Percentiles rank a stretch among this genome's conserved stretches.
These are phyloP conservation scores for Barnardius zonarius DNA, from an alignment of 2,113 vertebrate genomes.

Conservation along the genomic window DNA sequence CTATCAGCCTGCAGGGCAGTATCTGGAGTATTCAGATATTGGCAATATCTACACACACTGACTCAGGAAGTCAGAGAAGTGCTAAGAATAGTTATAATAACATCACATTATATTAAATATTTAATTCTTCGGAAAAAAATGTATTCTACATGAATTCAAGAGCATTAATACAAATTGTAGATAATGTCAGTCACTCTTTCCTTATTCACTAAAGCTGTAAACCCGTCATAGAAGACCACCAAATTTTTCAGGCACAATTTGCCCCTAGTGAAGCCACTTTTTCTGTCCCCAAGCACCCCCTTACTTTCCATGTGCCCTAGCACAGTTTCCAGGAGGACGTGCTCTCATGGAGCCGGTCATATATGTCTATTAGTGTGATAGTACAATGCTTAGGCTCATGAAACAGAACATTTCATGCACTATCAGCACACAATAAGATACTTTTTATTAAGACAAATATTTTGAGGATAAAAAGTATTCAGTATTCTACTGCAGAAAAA, in stretches of 20 bases:
- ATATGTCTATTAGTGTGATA: background rate
- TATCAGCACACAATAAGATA: background rate
- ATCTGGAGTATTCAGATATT: background rate
- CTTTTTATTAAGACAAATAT: conserved; percentile 31
- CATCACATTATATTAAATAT: background rate
- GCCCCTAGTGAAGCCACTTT: background rate
- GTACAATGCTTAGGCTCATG: background rate
- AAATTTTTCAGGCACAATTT: background rate
- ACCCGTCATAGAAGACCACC: background rate
- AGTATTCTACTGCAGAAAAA: conserved; percentile 1
- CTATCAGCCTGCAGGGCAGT: background rate
- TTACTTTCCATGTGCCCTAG: background rate
- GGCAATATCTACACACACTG: background rate
- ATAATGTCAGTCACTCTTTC: background rate
- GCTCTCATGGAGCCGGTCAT: background rate
- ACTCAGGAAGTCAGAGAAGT: conserved; percentile 8
- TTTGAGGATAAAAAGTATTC: background rate
- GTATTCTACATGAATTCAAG: background rate
- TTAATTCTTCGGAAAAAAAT: background rate
- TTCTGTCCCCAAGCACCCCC: background rate
- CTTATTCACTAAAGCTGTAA: background rate
- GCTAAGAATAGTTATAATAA: background rate
- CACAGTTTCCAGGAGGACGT: background rate
- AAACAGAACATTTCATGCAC: background rate
- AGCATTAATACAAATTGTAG: background rate